These are phyloP conservation scores for Palythoa grandiflora DNA, from an alignment of 92 coral and sea anemone species.

Conservation along the genomic window DNA sequence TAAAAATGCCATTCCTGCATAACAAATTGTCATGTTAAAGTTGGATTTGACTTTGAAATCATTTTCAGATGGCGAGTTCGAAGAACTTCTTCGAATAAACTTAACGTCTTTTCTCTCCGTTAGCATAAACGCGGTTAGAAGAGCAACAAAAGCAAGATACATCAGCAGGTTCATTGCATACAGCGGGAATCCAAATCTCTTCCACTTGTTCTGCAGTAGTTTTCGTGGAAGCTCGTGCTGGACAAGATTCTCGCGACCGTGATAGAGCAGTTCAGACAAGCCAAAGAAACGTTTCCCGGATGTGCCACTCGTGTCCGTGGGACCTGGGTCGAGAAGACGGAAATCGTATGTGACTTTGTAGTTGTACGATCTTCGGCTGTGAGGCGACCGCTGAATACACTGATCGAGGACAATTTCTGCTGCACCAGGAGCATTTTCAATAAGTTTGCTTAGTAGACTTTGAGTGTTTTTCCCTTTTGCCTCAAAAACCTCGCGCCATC, in stretches of 20 bases:
- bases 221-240: slow-evolving; percentile 74
- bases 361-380: slow-evolving; percentile 64
- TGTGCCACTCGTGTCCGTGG: slow-evolving; percentile 65
- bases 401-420: slow-evolving; percentile 83
- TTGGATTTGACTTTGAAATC: slow-evolving; percentile 41
- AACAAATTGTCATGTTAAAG: slow-evolving; percentile 38
- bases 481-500: slow-evolving; percentile 77
- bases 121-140: slow-evolving; percentile 74
- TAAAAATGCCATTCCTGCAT: slow-evolving; percentile 56
- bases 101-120: slow-evolving; percentile 58
- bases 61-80: slow-evolving; percentile 2
- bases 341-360: slow-evolving; percentile 75
- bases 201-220: slow-evolving; percentile 82
- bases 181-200: slow-evolving; percentile 71
- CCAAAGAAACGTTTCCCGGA: slow-evolving; percentile 72
- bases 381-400: slow-evolving; percentile 77
- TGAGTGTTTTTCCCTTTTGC: slow-evolving; percentile 41
- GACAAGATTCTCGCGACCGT: slow-evolving; percentile 73
- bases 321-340: slow-evolving; percentile 92
- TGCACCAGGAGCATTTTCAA: slow-evolving; percentile 82
- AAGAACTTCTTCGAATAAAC: slow-evolving; percentile 8
- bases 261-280: slow-evolving; percentile 63
- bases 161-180: slow-evolving; percentile 65
- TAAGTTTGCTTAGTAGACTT: slow-evolving; percentile 72
- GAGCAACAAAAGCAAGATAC: slow-evolving; percentile 58